Conservation (phyloP, 1,140 invertebrate genomes). For the Gryllus bimaculatus region DNA sequence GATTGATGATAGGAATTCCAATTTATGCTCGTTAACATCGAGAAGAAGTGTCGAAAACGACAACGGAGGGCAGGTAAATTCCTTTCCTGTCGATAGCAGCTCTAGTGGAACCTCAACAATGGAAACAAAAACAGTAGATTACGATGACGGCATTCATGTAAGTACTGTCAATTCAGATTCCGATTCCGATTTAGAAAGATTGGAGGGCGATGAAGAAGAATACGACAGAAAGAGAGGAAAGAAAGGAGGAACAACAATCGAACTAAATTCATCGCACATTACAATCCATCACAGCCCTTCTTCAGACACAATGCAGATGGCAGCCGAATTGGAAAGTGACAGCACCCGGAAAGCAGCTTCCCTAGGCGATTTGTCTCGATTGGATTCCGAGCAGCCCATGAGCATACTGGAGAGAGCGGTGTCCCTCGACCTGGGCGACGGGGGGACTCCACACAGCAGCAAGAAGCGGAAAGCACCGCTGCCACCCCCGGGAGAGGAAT, state of each 20-base stretch:
- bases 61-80: neutral
- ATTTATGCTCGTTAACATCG: neutral
- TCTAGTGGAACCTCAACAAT: constrained; percentile 17
- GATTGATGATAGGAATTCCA: neutral
- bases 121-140: constrained; percentile 26
- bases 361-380: constrained; percentile 65
- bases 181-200: constrained; percentile 17
- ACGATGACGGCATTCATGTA: constrained; percentile 6
- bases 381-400: constrained; percentile 44
- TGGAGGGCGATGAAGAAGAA: constrained; percentile 15
- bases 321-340: constrained; percentile 42
- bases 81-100: neutral
- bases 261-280: constrained; percentile 60
- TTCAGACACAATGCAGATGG: constrained; percentile 37
- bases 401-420: constrained; percentile 66
- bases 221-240: constrained; percentile 24
- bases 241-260: constrained; percentile 46
- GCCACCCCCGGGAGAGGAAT: constrained; percentile 38
- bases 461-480: constrained; percentile 57
- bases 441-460: constrained; percentile 45
- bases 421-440: constrained; percentile 67
- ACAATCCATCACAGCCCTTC: constrained; percentile 60
- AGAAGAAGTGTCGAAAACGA: neutral
- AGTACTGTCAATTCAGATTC: constrained; percentile 20
- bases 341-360: constrained; percentile 68